phyloP scores from a whole-genome alignment of 2,888 invertebrate genomes.

The Lasioglossum marginatum region DNA sequence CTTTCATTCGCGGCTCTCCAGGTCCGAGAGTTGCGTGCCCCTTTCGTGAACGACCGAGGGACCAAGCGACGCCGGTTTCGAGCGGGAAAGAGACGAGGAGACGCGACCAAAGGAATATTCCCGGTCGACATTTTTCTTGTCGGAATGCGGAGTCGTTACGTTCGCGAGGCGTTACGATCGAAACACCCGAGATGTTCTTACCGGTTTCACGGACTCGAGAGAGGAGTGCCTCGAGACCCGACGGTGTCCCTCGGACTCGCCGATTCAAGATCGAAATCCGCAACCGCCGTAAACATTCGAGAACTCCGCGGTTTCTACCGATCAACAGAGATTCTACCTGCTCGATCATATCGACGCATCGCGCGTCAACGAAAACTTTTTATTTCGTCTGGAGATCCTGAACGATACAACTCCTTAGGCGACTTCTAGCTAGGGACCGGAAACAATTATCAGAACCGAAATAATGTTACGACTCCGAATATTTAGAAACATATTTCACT shows the following conservation, averaged over 20 bases:
- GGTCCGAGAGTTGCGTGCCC: constrained; percentile 39
- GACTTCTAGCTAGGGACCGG: neutral
- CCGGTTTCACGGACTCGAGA: constrained; percentile 67
- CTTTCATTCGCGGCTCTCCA: neutral
- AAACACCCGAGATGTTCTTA: constrained; percentile 74
- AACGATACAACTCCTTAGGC: too few species aligned
- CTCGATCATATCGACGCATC: neutral
- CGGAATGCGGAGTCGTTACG: constrained; percentile 76
- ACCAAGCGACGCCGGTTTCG: constrained; percentile 9
- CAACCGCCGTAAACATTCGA: constrained; percentile 48
- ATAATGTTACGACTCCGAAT: too few species aligned
- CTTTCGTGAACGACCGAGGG: constrained; percentile 45
- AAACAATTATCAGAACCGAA: neutral
- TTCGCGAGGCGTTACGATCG: constrained; percentile 75
- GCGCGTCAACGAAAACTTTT: neutral
- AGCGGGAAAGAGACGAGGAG: constrained; percentile 22
- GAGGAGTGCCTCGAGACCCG: constrained; percentile 17
- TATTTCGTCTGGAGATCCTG: neutral
- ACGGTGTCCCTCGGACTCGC: constrained; percentile 30
- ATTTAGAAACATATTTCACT: too few species aligned
- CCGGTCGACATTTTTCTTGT: constrained; percentile 75
- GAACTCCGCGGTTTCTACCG: constrained; percentile 35
- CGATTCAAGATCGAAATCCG: constrained; percentile 62
- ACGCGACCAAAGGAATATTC: constrained; percentile 65
- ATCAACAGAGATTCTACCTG: constrained; percentile 30